Evolutionary conservation across 2,888 invertebrate species (phyloP), one percentile per base, ranked within the genome.

Genomic region (Pristionchus fissidentatus): DNA sequence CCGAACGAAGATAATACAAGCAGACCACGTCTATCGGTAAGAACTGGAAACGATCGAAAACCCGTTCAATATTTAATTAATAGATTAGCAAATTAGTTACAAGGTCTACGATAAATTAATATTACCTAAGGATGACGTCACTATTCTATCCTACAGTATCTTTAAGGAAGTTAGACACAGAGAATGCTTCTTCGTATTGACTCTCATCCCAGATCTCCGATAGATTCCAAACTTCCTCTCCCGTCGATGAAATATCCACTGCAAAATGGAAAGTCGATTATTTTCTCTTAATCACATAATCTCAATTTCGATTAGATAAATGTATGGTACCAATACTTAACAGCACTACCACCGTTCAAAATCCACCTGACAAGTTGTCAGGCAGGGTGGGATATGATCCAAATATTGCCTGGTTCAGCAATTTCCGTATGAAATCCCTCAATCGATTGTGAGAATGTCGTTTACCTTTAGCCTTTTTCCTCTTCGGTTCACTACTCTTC

Each of bases 201-300:
- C 88, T 90, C 57, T 89, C 88, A 80, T 92, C 92, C 92, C 92
- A 92, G 79, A 92, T 85, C 60, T 89, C 89, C 13, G 88, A 89
- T 83, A 92, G 75, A 79, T 89, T 87, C 86, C 89, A 88, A 49
- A 86, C 84, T 29, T 79, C 60, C 1, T 89, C 89, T 10, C 80
- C 85, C 19, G 85, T 35, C 10, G 57, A 41, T n/a, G 41, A 35
- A 10, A 60, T 1, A n/a, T 78, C 62, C 4, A 66, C 66, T 49
- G 46, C 43, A 73, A 41, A 41, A 62, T 57, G 8, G 4, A 75
- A 22, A 26, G 13, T n/a, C 38, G 19, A 10, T 49, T 19, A 49
- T 49, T 49, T 15, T 15, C 19, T 19, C 13, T 15, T 49, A 49
- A 49, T 49, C 49, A 49, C 10, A 15, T 15, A 49, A 49, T 49